A percentile compares a stretch with the other conserved stretches of the same genome.
phyloP scores from a whole-genome alignment of 2,113 vertebrate species.

The Dipodomys ordii region DNA sequence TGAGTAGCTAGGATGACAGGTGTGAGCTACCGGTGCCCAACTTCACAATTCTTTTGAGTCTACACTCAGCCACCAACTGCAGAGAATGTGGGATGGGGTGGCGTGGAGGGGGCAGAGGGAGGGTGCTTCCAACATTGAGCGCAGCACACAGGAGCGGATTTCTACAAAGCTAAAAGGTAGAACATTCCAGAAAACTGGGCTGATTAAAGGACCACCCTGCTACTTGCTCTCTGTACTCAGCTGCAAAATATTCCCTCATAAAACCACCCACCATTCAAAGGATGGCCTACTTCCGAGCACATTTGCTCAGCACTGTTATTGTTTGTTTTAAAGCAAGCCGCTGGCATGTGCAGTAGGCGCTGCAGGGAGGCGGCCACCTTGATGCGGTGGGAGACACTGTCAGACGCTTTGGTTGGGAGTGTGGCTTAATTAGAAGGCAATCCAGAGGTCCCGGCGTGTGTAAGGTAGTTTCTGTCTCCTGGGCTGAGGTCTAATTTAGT shows the following conservation, averaged over 20 bases:
- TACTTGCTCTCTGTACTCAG: neutral
- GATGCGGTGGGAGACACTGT: conserved; percentile 3
- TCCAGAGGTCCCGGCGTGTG: conserved; percentile 5
- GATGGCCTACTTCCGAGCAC: too few relatives aligned
- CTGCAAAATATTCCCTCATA: neutral
- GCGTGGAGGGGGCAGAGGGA: too few relatives aligned
- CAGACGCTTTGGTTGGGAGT: neutral
- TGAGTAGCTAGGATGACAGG: too few relatives aligned
- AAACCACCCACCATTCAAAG: neutral
- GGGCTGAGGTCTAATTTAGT: conserved; percentile 34
- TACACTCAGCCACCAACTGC: too few relatives aligned
- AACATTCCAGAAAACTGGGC: neutral
- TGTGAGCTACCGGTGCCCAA: too few relatives aligned
- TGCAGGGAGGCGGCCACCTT: neutral
- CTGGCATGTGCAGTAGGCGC: neutral
- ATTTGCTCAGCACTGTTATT: too few relatives aligned
- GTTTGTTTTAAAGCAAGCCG: neutral
- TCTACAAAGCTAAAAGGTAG: neutral
- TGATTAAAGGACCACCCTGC: neutral
- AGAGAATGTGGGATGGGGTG: too few relatives aligned
- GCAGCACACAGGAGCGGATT: neutral
- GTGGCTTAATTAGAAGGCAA: conserved; percentile 60
- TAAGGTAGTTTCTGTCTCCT: neutral
- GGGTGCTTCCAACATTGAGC: too few relatives aligned
- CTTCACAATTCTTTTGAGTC: too few relatives aligned